Evolutionary conservation across 2,797 vertebrate species (phyloP).

Genomic region (Antrozous pallidus): DNA sequence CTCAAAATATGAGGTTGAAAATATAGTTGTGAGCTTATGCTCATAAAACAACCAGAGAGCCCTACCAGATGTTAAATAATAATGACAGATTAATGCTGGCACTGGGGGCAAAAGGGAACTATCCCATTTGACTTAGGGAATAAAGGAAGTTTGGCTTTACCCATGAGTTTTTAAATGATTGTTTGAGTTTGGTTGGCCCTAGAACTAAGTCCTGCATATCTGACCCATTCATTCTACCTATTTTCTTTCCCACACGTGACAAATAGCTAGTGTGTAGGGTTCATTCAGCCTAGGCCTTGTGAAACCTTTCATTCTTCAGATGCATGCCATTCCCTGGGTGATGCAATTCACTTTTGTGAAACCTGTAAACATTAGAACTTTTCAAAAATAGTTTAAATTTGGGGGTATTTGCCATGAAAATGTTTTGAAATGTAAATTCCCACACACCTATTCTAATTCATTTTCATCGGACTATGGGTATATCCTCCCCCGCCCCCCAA

Average conservation of each 20-base stretch:
- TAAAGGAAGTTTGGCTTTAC: neutral
- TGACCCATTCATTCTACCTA: neutral
- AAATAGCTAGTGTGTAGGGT: neutral
- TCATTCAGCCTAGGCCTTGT: neutral
- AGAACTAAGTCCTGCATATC: neutral
- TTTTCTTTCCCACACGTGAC: neutral
- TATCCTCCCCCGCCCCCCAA: no score
- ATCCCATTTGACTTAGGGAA: neutral
- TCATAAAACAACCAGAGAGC: neutral
- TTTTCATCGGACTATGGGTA: conserved; percentile 13
- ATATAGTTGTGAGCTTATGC: neutral
- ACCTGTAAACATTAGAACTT: neutral
- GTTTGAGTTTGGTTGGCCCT: neutral
- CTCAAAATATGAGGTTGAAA: neutral
- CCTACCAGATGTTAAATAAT: no score
- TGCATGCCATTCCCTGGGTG: neutral
- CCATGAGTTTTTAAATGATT: neutral
- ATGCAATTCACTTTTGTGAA: conserved; percentile 17
- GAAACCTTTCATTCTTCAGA: neutral
- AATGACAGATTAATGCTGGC: neutral
- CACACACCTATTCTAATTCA: neutral
- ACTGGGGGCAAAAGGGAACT: fast-evolving
- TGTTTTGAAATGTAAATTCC: neutral
- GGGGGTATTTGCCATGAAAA: neutral
- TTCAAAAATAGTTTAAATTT: neutral